Conservation (phyloP, 2,797 vertebrate species). For the Xenopus petersii region DNA sequence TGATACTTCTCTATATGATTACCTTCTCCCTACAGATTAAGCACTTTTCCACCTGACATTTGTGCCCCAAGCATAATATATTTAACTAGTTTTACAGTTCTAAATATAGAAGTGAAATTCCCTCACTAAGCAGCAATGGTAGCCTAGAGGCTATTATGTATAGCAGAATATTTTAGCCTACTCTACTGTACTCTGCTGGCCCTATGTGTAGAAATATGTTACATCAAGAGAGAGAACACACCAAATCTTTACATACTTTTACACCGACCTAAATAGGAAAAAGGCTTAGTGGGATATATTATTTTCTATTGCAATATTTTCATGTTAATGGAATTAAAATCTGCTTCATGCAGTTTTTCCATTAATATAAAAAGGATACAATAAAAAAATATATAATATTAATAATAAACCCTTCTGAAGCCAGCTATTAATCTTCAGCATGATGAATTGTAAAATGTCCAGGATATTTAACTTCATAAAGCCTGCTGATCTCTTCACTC, state of each 20-base stretch:
- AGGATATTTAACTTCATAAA: background rate
- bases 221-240: background rate
- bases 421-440: background rate
- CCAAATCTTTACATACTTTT: background rate
- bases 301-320: background rate
- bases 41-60: background rate
- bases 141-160: background rate
- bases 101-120: background rate
- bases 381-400: background rate
- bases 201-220: background rate
- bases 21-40: background rate
- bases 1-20: background rate
- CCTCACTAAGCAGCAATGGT: background rate
- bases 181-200: background rate
- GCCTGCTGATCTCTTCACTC: background rate
- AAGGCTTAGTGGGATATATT: background rate
- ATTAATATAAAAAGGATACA: background rate
- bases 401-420: background rate
- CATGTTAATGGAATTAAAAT: background rate
- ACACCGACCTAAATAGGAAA: background rate
- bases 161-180: background rate
- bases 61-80: background rate
- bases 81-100: background rate
- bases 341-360: background rate
- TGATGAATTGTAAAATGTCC: background rate